Base-by-base conservation (phyloP, 1,140 invertebrate species). In the Heliconius eleuchia region DNA sequence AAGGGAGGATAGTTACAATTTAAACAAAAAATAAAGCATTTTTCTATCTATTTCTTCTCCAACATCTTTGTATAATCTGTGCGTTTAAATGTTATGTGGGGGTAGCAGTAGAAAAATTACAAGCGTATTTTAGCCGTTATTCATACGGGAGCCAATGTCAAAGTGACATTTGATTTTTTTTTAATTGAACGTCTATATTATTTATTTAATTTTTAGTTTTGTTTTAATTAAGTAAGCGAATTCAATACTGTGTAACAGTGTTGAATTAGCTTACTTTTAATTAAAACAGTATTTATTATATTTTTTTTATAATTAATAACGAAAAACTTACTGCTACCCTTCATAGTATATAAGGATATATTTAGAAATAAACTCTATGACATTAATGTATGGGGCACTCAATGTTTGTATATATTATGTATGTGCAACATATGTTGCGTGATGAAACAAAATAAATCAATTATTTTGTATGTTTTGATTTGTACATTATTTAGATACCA, bases 361-460 rank as follows among this genome's bases (percentile, higher is more conserved):
- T 9, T 57, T 57, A 11, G n/a, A 57, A 23, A 6, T 30, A 66
- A 66, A 16, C 8, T 66, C 27, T 66, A 66, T 16, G 11, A 30
- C 23, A 30, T 30, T 13, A 13, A 30, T 30, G 27, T 66, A 13
- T 66, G 23, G 13, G 60, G 60, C 23, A 66, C 23, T 66, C 13
- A 7, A 46, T 71, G 74, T 71, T 76, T 76, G 74, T 76, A 76
- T 50, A 76, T 76, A 76, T 71, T 37, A 66, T 23, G 74, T 76
- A 66, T 50, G 74, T 76, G 74, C 74, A 70, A 76, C 74, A n/a
- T 23, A 18, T 27, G 74, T 76, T 76, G 74, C 60, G 74, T 70
- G 55, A n/a, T 66, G 66, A 76, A 42, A 60, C 37, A 76, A 71
- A 76, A 46, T 46, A 76, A 76, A 76, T 76, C 66, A 23, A 76